Conservation (phyloP, 1,140 invertebrate species). For the Mizuhopecten yessoensis region DNA sequence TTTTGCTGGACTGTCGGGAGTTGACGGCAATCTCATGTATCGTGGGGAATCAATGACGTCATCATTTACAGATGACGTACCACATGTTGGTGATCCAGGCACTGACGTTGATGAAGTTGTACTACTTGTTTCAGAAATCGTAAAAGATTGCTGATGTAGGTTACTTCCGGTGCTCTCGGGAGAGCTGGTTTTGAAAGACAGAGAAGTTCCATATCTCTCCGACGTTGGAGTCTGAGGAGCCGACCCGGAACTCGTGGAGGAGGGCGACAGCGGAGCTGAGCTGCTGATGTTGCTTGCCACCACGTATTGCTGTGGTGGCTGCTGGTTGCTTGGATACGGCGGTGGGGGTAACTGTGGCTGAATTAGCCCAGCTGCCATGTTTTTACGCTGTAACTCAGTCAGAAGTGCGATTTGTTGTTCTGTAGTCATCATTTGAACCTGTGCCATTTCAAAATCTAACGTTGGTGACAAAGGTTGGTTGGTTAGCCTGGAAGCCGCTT, state of each 20-base stretch:
- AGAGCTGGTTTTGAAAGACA: constrained; percentile 49
- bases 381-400: constrained; percentile 44
- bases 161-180: constrained; percentile 43
- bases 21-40: constrained; percentile 51
- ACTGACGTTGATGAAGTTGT: constrained; percentile 64
- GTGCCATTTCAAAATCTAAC: neutral
- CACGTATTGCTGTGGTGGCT: neutral
- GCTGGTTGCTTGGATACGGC: neutral
- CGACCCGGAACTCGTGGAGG: constrained; percentile 56
- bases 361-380: constrained; percentile 42
- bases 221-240: constrained; percentile 61
- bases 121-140: constrained; percentile 62
- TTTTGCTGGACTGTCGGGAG: constrained; percentile 43
- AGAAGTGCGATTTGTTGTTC: constrained; percentile 45
- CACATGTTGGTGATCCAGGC: constrained; percentile 63
- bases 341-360: neutral
- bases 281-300: neutral
- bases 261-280: constrained; percentile 45
- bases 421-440: neutral
- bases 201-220: constrained; percentile 44
- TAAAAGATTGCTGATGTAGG: constrained; percentile 14
- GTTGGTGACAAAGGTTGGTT: constrained; percentile 45
- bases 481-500: neutral
- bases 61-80: constrained; percentile 25
- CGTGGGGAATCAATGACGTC: constrained; percentile 50